Evolutionary conservation across 2,797 vertebrate genomes (phyloP).

Genomic region (Hipposideros larvatus): DNA sequence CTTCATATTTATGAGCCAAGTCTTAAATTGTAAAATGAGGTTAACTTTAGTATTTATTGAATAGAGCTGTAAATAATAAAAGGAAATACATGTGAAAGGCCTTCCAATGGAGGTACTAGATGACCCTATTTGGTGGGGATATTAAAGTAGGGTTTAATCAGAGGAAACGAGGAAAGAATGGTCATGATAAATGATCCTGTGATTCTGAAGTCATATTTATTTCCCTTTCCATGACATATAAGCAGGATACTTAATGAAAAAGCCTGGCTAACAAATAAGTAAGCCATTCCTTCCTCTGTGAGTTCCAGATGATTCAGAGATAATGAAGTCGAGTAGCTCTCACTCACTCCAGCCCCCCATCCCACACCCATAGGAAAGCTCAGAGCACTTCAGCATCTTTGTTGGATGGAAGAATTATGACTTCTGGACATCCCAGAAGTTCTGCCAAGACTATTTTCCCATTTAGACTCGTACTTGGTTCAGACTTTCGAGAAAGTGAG

Average conservation of each 20-base stretch:
- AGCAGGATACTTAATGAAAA: slow-evolving; percentile 24
- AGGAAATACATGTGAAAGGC: background rate
- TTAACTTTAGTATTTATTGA: background rate
- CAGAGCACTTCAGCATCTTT: background rate
- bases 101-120: background rate
- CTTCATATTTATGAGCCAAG: background rate
- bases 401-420: background rate
- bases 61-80: background rate
- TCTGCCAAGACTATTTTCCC: background rate
- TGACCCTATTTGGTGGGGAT: background rate
- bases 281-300: background rate
- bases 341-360: background rate
- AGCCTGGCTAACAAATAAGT: background rate
- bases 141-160: background rate
- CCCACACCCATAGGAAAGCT: background rate
- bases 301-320: background rate
- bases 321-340: background rate
- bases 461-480: background rate
- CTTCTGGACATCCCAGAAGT: background rate
- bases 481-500: background rate
- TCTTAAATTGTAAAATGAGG: background rate
- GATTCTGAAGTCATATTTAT: background rate
- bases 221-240: background rate
- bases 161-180: background rate
- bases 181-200: background rate